phyloP scores from a whole-genome alignment of 2,113 vertebrate species.

The Trichechus manatus region DNA sequence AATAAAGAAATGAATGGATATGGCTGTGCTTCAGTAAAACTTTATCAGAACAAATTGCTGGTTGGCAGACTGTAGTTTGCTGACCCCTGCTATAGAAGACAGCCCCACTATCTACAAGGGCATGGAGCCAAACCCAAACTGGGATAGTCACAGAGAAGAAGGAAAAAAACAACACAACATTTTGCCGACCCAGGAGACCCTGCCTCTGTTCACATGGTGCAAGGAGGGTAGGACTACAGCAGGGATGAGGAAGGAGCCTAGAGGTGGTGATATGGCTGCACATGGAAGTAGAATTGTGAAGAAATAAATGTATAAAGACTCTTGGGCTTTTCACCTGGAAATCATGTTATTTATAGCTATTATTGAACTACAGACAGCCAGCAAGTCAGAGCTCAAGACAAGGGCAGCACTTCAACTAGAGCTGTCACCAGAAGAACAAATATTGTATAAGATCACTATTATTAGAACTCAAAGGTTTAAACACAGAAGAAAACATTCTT shows the following conservation, averaged over 20 bases:
- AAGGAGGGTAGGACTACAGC: neutral
- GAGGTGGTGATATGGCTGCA: neutral
- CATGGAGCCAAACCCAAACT: neutral
- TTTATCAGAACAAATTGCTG: neutral
- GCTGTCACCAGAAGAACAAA: neutral
- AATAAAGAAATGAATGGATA: neutral
- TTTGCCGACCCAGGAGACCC: neutral
- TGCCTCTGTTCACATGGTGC: neutral
- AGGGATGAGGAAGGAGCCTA: neutral
- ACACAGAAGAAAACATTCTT: too few species aligned
- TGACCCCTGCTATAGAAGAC: neutral
- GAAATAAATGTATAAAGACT: neutral
- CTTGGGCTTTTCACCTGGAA: neutral
- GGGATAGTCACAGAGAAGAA: neutral
- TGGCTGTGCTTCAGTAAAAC: slow-evolving; percentile 4
- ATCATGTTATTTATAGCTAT: neutral
- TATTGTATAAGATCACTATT: too few species aligned
- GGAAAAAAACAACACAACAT: neutral
- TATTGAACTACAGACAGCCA: neutral
- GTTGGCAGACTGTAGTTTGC: neutral
- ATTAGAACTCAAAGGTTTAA: too few species aligned
- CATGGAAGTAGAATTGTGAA: neutral
- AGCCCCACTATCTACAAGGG: neutral
- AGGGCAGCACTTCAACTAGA: neutral
- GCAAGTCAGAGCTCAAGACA: neutral